Base-by-base conservation (phyloP, 2,888 invertebrate genomes). In the Macaria liturata region DNA sequence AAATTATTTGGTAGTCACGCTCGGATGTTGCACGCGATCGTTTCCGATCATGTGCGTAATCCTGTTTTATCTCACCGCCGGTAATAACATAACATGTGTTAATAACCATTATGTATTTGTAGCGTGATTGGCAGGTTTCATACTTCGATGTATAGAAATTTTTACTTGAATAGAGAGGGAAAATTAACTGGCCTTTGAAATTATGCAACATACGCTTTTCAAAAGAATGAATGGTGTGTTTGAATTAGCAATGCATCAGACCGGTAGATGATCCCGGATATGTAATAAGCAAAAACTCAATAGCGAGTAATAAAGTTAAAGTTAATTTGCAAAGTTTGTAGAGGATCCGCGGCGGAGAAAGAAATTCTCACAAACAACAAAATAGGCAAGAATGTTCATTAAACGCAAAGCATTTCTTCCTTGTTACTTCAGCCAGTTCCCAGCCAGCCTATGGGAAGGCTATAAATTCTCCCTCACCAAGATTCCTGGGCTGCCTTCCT, bases 1-100 rank as follows among this genome's bases (percentile, higher is more conserved):
- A 60, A 66, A 66, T 66, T 62, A 63, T 61, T 60, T 57, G 55
- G 54, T 65, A 59, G 49, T 57, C 59, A 62, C 61, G 64, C 65
- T 61, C 53, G 58, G 40, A 48, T 44, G 57, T 6, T 46, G 50
- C 67, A 68, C 64, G 65, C 65, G 55, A 68, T 61, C 6, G 40
- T 42, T 46, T 49, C 9, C 44, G 37, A 54, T 40, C 46, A 40
- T 32, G 59, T 60, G 48, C 20, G 6, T 46, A 32, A 47, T 61
- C 46, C 56, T 58, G 30, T 37, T 54, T 31, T 48, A 50, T 43
- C 31, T 50, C 6, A 49, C 37, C 9, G 32, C 4, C 32, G 45
- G n/a, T 48, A 48, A 59, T 53, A 57, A 8, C 32, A 34, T 39
- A 32, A 45, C 30, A 44, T 49, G 20, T 30, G 32, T 40, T 3